Base-by-base conservation (phyloP, 2,888 invertebrate species). In the Dione juno region DNA sequence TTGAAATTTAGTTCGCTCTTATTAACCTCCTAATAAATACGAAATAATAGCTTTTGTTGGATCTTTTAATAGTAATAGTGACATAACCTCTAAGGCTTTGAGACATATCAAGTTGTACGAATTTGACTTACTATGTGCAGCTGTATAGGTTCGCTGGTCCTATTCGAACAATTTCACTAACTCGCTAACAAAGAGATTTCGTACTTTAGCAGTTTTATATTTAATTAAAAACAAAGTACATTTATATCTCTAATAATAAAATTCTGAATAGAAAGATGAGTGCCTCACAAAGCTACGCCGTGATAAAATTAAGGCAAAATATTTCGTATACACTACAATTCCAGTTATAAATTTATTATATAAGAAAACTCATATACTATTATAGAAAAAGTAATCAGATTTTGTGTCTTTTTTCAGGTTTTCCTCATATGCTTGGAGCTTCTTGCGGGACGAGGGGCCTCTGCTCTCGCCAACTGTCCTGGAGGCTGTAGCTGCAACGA, bases 401-500 rank as follows among this genome's bases (percentile, higher is more conserved):
- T 40, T 16, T 21, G 10, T 68, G 75, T 79, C 71, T 82, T 61
- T 78, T 92, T 92, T 65, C 92, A 93, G 92, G 86, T 92, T 79
- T 78, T 90, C 81, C 78, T 92, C 77, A 79, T 91, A 79, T 84
- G 87, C 64, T 78, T 93, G 65, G 84, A 87, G 76, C 81, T 92
- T 48, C 81, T 92, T 69, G 64, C 64, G 40, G 48, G 50, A 10
- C 64, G 50, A 19, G 88, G 94, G 11, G 94, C 94, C 19, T 90
- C 93, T 45, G 95, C 95, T 43, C 90, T 96, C 75, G 96, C 96
- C 69, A 96, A 97, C 90, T 98, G 98, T 84, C 98, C 98, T n/a
- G 94, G 91, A 74, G 97, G 96, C 77, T 98, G 98, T 90, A 95
- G 94, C 85, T 98, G 98, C 93, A 97, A 98, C 90, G 98, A 98